Base-by-base conservation (phyloP, 2,113 vertebrate species). In the Cebidichthys violaceus region DNA sequence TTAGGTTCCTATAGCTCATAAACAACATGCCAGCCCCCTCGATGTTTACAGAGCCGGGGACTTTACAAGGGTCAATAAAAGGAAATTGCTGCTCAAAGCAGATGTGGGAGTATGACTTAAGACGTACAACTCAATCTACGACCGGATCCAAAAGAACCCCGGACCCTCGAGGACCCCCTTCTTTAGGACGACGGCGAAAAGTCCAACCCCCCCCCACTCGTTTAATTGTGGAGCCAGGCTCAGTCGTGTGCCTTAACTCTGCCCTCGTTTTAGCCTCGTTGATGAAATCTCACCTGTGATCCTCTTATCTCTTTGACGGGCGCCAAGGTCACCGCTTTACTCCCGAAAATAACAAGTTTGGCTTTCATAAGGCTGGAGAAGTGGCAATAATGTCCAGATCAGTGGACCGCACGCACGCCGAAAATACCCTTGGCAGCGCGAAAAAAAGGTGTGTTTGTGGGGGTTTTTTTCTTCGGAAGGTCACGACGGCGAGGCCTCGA, bases 11-110 rank as follows among this genome's bases (percentile, higher is more conserved):
- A 76, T 67, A 80, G 75, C 90, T 90, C 89, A 84, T 92, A 92
- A 92, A 91, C n/a, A 85, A 82, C 80, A 82, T 73, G 82, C 82
- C 83, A 79, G 84, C 59, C 81, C 81, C 71, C 75, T 43, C n/a
- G 74, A 80, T 87, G 86, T 88, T 92, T 86, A 89, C 87, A 75
- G 77, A 89, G 88, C 83, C 73, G 61, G 80, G 74, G 85, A 35
- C 83, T 92, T 90, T 86, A 86, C 77, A 47, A 70, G 79, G 85
- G 90, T 91, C 91, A 92, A 93, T 92, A 92, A 92, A 92, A 90
- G 82, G 82, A 87, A 89, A 93, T 90, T 84, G 86, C 80, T 68
- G 81, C 77, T 89, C 61, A 60, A 70, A 67, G 71, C 83, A 68
- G 87, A 67, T 77, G 59, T 75, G 77, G 79, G 81, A 64, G 65